phyloP scores from a whole-genome alignment of 92 coral and sea anemone genomes.

The Zoanthus gigantus region DNA sequence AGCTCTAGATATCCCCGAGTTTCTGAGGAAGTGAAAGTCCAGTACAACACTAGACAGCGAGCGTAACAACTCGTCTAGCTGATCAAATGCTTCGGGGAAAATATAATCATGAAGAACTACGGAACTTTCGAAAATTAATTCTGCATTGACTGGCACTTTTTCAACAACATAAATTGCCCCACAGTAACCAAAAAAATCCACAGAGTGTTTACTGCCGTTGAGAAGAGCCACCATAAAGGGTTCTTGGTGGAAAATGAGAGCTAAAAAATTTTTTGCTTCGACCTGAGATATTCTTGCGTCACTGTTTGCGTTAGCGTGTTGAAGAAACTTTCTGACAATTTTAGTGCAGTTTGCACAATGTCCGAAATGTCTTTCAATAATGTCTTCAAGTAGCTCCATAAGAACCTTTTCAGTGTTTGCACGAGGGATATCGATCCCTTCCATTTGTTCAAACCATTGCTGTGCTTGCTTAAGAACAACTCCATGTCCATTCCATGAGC shows the following conservation, averaged over 20 bases:
- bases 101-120: slow-evolving; percentile 49
- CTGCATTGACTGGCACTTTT: slow-evolving; percentile 61
- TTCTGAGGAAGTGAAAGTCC: neutral
- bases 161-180: slow-evolving; percentile 78
- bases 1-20: neutral
- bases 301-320: slow-evolving; percentile 65
- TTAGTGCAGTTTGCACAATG: slow-evolving; percentile 65
- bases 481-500: slow-evolving; percentile 54
- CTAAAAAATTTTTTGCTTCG: slow-evolving; percentile 67
- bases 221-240: slow-evolving; percentile 68
- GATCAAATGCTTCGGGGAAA: slow-evolving; percentile 68
- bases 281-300: slow-evolving; percentile 61
- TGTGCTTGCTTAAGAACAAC: slow-evolving; percentile 55
- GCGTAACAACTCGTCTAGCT: slow-evolving; percentile 54
- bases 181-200: slow-evolving; percentile 78
- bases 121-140: slow-evolving; percentile 57
- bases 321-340: slow-evolving; percentile 29
- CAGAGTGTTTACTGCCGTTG: slow-evolving; percentile 73
- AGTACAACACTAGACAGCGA: neutral
- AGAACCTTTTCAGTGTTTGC: neutral
- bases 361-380: slow-evolving; percentile 11
- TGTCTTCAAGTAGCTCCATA: neutral
- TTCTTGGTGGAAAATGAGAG: slow-evolving; percentile 64
- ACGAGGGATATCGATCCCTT: neutral
- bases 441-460: slow-evolving; percentile 42